phyloP scores from a whole-genome alignment of 1,140 invertebrate genomes.

The Atta texana region DNA sequence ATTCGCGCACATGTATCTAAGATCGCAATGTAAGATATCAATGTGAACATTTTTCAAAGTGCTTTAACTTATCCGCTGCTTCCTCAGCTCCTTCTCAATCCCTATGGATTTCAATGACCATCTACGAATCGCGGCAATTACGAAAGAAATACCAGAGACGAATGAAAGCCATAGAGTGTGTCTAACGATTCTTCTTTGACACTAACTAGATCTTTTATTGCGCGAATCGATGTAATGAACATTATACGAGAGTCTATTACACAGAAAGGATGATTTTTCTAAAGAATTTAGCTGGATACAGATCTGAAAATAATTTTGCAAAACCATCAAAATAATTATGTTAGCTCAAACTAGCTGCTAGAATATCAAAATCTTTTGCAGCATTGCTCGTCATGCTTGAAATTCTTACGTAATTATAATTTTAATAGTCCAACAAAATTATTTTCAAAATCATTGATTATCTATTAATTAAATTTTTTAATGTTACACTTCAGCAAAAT shows the following conservation, averaged over 20 bases:
- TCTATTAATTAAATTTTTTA: too few relatives aligned
- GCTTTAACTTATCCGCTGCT: not conserved
- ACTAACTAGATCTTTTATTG: constrained; percentile 32
- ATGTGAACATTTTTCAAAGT: constrained; percentile 39
- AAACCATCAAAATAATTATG: too few relatives aligned
- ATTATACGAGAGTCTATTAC: not conserved
- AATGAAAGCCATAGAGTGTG: not conserved
- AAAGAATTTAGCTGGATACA: too few relatives aligned
- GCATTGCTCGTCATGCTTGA: too few relatives aligned
- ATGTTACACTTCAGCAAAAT: too few relatives aligned
- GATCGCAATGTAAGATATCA: constrained; percentile 28
- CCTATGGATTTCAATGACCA: constrained; percentile 10
- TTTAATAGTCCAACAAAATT: too few relatives aligned
- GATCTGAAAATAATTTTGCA: too few relatives aligned
- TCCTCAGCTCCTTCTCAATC: not conserved
- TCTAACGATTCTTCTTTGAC: constrained; percentile 23
- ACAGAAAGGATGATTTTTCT: too few relatives aligned
- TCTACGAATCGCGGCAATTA: constrained; percentile 35
- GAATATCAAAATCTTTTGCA: too few relatives aligned
- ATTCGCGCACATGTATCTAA: constrained; percentile 8
- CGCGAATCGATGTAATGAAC: constrained; percentile 8
- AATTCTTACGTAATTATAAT: too few relatives aligned
- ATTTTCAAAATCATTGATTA: too few relatives aligned
- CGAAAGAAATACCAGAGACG: constrained; percentile 25
- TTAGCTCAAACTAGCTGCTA: too few relatives aligned